phyloP scores from a whole-genome alignment of 2,113 vertebrate species.

The Rostratula benghalensis region DNA sequence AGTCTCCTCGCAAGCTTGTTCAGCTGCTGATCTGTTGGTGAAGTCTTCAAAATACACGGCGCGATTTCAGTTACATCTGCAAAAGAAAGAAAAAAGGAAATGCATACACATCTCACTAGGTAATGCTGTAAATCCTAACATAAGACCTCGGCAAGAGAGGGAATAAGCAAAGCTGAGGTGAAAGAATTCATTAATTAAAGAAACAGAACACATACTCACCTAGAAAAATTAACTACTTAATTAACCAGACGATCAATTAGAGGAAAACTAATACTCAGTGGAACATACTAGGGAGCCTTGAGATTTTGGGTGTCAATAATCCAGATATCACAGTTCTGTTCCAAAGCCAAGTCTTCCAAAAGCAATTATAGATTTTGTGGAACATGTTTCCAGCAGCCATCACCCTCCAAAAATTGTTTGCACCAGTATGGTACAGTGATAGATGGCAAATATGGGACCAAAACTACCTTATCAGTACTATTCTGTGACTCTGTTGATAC shows the following conservation, averaged over 20 bases:
- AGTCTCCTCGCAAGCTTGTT: slow-evolving; percentile 82
- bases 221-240: not conserved
- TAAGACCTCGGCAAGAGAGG: not conserved
- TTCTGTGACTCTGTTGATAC: not conserved
- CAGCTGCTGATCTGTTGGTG: slow-evolving; percentile 86
- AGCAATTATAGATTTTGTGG: not conserved
- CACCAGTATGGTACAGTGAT: not conserved
- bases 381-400: not conserved
- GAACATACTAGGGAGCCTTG: not conserved
- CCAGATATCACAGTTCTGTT: not conserved
- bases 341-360: not conserved
- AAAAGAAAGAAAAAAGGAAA: not conserved
- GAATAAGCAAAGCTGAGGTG: not conserved
- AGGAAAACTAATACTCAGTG: not conserved
- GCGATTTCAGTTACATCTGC: slow-evolving; percentile 72
- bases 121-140: not conserved
- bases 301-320: not conserved
- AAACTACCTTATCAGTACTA: not conserved
- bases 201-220: not conserved
- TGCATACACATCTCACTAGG: not conserved
- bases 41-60: slow-evolving; percentile 65
- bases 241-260: not conserved
- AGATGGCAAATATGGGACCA: not conserved
- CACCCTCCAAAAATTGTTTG: not conserved
- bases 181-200: not conserved